Percentiles rank a stretch among this genome's conserved stretches.
phyloP scores from a whole-genome alignment of 1,140 invertebrate genomes.

The Drosophila pseudoananassae region DNA sequence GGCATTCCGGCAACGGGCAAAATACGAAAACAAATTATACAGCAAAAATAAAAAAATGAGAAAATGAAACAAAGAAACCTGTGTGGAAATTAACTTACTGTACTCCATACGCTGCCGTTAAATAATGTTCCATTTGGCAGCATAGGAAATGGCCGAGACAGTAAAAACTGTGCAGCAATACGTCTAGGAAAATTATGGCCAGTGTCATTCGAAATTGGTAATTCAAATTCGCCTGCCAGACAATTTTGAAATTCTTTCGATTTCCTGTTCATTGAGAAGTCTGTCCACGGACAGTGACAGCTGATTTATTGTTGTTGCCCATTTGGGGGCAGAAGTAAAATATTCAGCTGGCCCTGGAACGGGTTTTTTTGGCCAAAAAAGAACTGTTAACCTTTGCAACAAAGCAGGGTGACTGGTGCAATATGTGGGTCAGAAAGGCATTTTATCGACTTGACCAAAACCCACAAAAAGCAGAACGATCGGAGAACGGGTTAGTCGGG shows the following conservation, averaged over 20 bases:
- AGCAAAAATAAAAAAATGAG: slow-evolving; percentile 19
- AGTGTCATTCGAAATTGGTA: slow-evolving; percentile 13
- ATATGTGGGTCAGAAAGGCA: slow-evolving; percentile 63
- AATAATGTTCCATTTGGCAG: slow-evolving; percentile 35
- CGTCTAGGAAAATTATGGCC: slow-evolving; percentile 39
- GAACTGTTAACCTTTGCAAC: slow-evolving; percentile 64
- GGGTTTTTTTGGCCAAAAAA: slow-evolving; percentile 42
- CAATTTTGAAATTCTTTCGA: slow-evolving; percentile 54
- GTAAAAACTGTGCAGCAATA: slow-evolving; percentile 53
- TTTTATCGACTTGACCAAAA: slow-evolving; percentile 69
- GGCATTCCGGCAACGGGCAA: slow-evolving; percentile 42
- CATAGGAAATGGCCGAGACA: slow-evolving; percentile 59
- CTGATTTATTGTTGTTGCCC: slow-evolving; percentile 53
- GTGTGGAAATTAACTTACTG: slow-evolving; percentile 69
- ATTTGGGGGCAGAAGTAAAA: slow-evolving; percentile 14
- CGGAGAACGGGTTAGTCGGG: slow-evolving; percentile 62
- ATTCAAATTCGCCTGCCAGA: slow-evolving; percentile 18
- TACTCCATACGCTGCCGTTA: slow-evolving; percentile 56
- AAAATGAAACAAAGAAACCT: slow-evolving; percentile 42
- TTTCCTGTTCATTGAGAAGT: slow-evolving; percentile 48
- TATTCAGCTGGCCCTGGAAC: slow-evolving; percentile 46
- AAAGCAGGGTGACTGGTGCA: slow-evolving; percentile 31
- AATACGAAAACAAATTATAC: slow-evolving; percentile 62
- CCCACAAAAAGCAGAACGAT: background rate
- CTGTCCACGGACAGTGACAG: slow-evolving; percentile 13